Percentiles rank a stretch among this genome's conserved stretches.
phyloP scores from a whole-genome alignment of 1,140 invertebrate genomes.

The Drosophila burlai region DNA sequence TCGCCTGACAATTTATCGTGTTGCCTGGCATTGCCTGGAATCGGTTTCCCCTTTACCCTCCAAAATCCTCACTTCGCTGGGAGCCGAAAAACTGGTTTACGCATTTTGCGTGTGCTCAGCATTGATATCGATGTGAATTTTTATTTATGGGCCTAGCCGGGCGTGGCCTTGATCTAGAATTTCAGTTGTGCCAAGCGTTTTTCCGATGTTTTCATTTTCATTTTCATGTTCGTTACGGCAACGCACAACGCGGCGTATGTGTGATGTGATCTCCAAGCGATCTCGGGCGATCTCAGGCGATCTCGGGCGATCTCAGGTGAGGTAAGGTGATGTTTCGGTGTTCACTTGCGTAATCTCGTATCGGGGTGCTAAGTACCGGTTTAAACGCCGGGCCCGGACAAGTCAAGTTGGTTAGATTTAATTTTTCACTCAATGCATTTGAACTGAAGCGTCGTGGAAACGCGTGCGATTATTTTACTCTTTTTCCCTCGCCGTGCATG shows the following conservation, averaged over 20 bases:
- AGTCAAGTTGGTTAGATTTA: conserved; percentile 61
- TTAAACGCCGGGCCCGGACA: conserved; percentile 59
- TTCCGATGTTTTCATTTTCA: conserved; percentile 73
- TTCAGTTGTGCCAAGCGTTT: conserved; percentile 53
- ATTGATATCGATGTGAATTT: conserved; percentile 42
- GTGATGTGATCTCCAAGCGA: conserved; percentile 41
- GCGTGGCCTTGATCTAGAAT: conserved; percentile 79
- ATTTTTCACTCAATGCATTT: conserved; percentile 64
- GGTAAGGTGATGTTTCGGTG: conserved; percentile 41
- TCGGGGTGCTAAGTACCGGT: conserved; percentile 71
- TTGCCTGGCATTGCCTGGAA: conserved; percentile 64
- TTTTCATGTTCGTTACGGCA: conserved; percentile 14
- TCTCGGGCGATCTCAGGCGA: conserved; percentile 28
- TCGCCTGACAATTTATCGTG: conserved; percentile 71
- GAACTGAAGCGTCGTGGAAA: conserved; percentile 51
- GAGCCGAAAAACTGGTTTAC: conserved; percentile 68
- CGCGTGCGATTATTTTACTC: conserved; percentile 40
- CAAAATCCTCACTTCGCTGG: conserved; percentile 22
- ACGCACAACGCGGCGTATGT: conserved; percentile 51
- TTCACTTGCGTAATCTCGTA: conserved; percentile 67
- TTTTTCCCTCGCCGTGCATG: conserved; percentile 12
- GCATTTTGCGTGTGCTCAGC: conserved; percentile 64
- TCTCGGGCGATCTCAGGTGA: conserved; percentile 33
- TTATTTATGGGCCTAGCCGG: conserved; percentile 42
- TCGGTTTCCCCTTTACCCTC: background rate